Conservation (phyloP, 2,113 vertebrate genomes). For the Pangasianodon hypophthalmus region DNA sequence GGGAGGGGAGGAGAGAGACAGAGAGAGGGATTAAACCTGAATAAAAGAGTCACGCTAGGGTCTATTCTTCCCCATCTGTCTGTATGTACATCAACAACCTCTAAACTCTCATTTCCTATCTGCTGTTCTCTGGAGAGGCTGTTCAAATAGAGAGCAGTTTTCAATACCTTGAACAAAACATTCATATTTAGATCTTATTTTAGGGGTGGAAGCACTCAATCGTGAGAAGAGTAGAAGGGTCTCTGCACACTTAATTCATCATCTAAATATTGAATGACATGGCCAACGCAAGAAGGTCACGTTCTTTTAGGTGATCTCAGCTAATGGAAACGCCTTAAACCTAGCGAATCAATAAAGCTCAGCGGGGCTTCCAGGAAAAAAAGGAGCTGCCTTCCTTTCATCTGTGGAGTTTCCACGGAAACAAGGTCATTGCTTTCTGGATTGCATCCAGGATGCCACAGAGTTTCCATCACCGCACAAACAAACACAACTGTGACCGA, state of each 20-base stretch:
- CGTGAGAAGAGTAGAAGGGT: background rate
- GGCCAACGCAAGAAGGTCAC: conserved; percentile 33
- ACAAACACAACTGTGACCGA: conserved; percentile 17
- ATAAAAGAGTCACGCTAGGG: conserved; percentile 32
- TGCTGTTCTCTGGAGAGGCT: background rate
- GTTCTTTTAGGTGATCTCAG: conserved; percentile 36
- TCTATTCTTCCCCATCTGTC: conserved; percentile 28
- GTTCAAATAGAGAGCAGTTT: background rate
- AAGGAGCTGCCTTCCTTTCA: conserved; percentile 25
- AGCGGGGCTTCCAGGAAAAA: conserved; percentile 44
- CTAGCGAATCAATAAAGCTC: conserved; percentile 49
- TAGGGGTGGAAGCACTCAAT: background rate
- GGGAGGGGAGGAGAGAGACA: conserved; percentile 11
- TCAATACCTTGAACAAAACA: background rate
- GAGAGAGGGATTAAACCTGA: conserved; percentile 23
- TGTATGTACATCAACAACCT: conserved; percentile 19
- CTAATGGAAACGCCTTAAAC: conserved; percentile 49
- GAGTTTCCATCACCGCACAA: conserved; percentile 38
- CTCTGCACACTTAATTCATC: conserved; percentile 7
- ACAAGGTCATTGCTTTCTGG: conserved; percentile 45
- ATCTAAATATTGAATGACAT: conserved; percentile 41
- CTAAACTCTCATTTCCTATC: conserved; percentile 12
- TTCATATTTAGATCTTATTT: conserved; percentile 7
- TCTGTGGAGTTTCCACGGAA: conserved; percentile 49
- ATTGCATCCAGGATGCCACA: conserved; percentile 37